Evolutionary conservation across 1,140 invertebrate species (phyloP), one percentile per base, ranked within the genome.

Genomic region (Rhynchophorus ferrugineus): DNA sequence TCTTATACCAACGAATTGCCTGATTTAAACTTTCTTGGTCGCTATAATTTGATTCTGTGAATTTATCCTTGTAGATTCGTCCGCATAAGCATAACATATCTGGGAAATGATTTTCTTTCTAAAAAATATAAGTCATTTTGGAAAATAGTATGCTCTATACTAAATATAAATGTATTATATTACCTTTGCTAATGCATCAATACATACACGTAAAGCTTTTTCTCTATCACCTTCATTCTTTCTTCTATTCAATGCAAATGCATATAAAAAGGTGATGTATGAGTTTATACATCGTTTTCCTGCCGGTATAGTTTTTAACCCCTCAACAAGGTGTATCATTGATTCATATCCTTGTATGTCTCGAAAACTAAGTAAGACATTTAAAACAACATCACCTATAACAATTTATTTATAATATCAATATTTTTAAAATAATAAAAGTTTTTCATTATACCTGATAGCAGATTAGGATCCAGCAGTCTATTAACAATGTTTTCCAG

Each of bases 61-160:
- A 99, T 68, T 89, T 95, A 72, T 99, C 96, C 73, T 99, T 99
- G 69, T 98, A 98, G 66, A 99, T 98, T 49, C 96, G 80, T 1
- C 96, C 96, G 71, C 95, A 98, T 1, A 99, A 77, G 67, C 97
- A 98, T n/a, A 99, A 71, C 82, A 98, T 95, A 70, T 99, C 97
- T 0, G 88, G 89, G 64, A 94, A 90, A 67, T 90, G 82, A 70
- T 95, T 94, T 70, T 95, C 91, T 70, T 92, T 89, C 65, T 66
- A 51, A 45, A 63, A 61, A 41, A 44, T 14, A 42, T 33, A 47
- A 43, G n/a, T n/a, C 20, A 39, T 19, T 29, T 24, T 17, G 6
- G 20, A 17, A 37, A 20, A 38, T 33, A 34, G 19, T 11, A 18
- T 56, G 3, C n/a, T n/a, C 9, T 2, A 20, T 3, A 11, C 16